Conservation (phyloP, 2,113 vertebrate genomes). For the Vombatus ursinus region DNA sequence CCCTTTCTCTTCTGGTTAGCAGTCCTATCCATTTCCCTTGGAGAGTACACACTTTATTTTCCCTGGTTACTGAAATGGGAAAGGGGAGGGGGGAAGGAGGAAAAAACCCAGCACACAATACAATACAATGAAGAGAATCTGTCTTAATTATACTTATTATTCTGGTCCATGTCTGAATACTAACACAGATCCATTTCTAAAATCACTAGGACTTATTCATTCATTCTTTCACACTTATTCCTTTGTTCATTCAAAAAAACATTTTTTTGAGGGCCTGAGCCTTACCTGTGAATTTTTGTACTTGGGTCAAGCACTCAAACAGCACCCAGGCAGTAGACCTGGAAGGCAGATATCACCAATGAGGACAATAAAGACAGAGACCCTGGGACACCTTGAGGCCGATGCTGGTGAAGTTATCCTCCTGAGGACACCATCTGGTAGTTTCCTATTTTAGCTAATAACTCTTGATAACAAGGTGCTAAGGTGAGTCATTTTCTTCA, state of each 20-base stretch:
- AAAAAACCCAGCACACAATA: background rate
- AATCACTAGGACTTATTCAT: background rate
- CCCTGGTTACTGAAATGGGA: background rate
- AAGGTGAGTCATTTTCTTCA: background rate
- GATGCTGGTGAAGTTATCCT: background rate
- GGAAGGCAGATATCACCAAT: background rate
- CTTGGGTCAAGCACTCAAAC: background rate
- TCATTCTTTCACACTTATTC: background rate
- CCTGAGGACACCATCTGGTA: background rate
- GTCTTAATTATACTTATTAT: background rate
- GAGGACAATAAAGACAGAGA: background rate
- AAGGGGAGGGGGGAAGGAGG: background rate
- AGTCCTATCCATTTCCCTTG: background rate
- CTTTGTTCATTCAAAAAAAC: background rate
- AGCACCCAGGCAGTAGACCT: background rate
- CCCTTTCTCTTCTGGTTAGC: background rate
- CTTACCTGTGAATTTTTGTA: background rate
- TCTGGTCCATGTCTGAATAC: background rate
- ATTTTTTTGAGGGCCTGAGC: background rate
- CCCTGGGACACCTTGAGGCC: background rate
- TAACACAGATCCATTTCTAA: background rate
- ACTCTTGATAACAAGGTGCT: background rate
- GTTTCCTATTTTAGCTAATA: background rate
- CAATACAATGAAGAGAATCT: background rate
- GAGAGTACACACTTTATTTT: background rate